These are phyloP conservation scores for Nyctalus aviator DNA, from an alignment of 2,797 vertebrate species.

Conservation along the genomic window DNA sequence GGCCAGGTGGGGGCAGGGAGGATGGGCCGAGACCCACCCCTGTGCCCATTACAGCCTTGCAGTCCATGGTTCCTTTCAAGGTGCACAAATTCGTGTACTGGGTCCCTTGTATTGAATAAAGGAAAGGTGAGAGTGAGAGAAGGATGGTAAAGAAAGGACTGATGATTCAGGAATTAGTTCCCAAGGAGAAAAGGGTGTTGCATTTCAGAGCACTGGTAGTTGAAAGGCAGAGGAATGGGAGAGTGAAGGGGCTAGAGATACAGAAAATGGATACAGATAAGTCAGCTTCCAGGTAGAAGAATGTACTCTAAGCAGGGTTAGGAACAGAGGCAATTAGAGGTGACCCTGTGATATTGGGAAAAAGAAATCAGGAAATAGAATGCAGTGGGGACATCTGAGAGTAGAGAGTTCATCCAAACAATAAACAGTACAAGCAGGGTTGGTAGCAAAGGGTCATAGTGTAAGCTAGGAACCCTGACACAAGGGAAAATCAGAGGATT, in stretches of 20 bases:
- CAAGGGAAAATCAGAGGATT: not conserved
- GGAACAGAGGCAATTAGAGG: not conserved
- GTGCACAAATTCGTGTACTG: too few species aligned
- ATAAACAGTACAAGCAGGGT: not conserved
- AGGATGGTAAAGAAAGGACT: not conserved
- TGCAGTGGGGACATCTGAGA: not conserved
- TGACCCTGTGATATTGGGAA: not conserved
- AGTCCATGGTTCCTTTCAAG: too few species aligned
- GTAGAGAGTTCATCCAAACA: not conserved
- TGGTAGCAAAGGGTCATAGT: not conserved
- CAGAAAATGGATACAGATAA: not conserved
- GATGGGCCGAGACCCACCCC: too few species aligned
- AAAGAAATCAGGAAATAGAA: not conserved
- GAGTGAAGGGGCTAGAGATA: not conserved
- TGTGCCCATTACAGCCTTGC: too few species aligned
- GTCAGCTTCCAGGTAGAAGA: not conserved
- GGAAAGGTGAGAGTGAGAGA: not conserved
- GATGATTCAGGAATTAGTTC: not conserved
- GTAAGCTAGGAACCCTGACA: not conserved
- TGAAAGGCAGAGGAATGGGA: not conserved
- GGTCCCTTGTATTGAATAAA: not conserved
- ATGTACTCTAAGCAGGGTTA: not conserved
- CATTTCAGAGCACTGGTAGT: not conserved
- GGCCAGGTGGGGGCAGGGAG: too few species aligned
- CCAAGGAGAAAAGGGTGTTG: not conserved